Conservation (phyloP, 2,797 vertebrate species). For the Phaenicophaeus curvirostris region DNA sequence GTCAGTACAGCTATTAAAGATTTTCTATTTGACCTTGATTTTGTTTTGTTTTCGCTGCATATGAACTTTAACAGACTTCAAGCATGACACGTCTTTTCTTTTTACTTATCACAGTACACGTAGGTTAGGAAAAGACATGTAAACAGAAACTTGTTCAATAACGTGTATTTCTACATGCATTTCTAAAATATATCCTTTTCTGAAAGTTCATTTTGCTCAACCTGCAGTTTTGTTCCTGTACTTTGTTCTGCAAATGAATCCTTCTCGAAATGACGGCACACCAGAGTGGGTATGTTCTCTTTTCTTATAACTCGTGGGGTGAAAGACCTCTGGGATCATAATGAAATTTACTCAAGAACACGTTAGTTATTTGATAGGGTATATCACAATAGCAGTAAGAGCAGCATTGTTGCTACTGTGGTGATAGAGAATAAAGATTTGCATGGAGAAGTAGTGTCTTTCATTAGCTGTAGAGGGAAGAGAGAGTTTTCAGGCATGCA, state of each 20-base stretch:
- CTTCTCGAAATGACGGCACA: neutral
- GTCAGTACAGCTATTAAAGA: constrained; percentile 27
- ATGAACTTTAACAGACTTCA: constrained; percentile 55
- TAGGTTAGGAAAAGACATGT: neutral
- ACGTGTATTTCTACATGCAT: neutral
- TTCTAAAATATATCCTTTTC: constrained; percentile 2
- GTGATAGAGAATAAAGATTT: neutral
- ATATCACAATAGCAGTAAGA: neutral
- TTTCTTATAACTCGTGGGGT: neutral
- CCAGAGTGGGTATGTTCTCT: neutral
- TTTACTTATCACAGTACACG: neutral
- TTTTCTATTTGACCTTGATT: constrained; percentile 65
- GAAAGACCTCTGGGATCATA: neutral
- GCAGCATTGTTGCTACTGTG: neutral
- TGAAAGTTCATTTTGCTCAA: neutral
- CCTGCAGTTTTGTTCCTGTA: neutral
- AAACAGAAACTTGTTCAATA: constrained; percentile 30
- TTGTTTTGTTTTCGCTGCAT: constrained; percentile 36
- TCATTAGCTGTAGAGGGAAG: neutral
- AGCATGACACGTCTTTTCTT: constrained; percentile 31
- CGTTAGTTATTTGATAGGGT: neutral
- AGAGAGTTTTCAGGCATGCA: neutral
- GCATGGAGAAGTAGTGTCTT: neutral
- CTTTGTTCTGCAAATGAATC: constrained; percentile 50
- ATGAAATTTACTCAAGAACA: neutral